Base-by-base conservation (phyloP, 92 coral and sea anemone genomes). In the Porites divaricata region DNA sequence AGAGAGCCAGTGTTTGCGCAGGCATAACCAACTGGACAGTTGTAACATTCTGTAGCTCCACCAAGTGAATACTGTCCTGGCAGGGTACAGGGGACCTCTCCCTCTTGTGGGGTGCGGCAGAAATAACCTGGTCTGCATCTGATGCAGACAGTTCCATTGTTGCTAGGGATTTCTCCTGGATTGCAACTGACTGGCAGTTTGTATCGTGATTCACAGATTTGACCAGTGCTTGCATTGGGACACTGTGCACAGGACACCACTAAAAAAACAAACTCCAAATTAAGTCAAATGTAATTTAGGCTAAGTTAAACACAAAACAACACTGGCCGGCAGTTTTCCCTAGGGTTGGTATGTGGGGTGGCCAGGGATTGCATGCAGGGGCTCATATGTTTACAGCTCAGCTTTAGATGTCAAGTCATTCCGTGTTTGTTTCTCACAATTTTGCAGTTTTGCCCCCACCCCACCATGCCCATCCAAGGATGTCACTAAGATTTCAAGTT, bases 241-340 rank as follows among this genome's bases (percentile, higher is more conserved):
- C 99, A 96, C 77, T 92, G 91, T 77, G 93, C 89, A 76, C 99
- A 96, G 9, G 91, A 95, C 28, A 90, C 84, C 98, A 96, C 99
- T 96, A 80, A 6, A 49, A 48, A 77, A 51, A 22, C 67, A 89
- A 67, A 9, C 11, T 9, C 0, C 6, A 68, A 24, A 24, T 19
- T 24, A 1, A 68, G 45, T 66, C 26, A 66, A 9, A 24, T 20
- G 35, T 14, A 66, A n/a, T 35, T 35, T 35, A 35, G 45, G 45
- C 45, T 35, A 35, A 35, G 45, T 35, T 35, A 35, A 35, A 35
- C 45, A 35, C 45, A 35, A 35, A 35, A 35, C 45, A 35, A 35
- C 5, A 35, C 45, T 35, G 45, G 45, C 45, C 4, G 4, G 45
- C 45, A 35, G 45, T 35, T 35, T 35, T 35, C 45, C 6, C 45